Evolutionary conservation across 2,113 vertebrate species (phyloP), one percentile per base, ranked within the genome.

Genomic region (Paraplagusia blochii): DNA sequence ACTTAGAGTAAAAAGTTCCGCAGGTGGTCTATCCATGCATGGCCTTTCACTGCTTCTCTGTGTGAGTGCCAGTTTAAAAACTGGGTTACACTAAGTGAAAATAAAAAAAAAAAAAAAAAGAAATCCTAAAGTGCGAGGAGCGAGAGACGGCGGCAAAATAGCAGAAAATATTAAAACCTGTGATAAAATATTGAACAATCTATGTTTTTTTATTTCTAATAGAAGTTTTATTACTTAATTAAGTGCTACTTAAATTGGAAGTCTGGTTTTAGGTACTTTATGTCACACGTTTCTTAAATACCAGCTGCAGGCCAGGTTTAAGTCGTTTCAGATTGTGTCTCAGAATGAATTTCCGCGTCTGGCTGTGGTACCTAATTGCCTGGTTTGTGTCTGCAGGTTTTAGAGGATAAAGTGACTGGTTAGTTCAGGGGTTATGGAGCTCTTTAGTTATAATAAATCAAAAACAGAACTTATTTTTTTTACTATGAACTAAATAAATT

Each of bases 11-110:
- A 71, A 35, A 65, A 56, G 11, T 77, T 79, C 47, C 50, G 54
- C 67, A 61, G 51, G 47, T 55, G 59, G 15, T 17, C 1, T 5
- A 59, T 72, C 74, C 80, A 79, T 61, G 17, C 59, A 57, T 49
- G 42, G 63, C 55, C 58, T 75, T 76, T 77, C 72, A 63, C 49
- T 53, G 64, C 50, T 46, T 56, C 63, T 56, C 54, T 72, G 55
- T 60, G 55, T 49, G 72, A 33, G 63, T 64, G 39, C 63, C 58
- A 71, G 66, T 42, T 63, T 52, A 57, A 50, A 61, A 53, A 55
- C 33, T 11, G n/a, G 59, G 71, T 80, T 53, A 35, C 68, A 39
- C 44, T 34, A 60, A 51, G 44, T 38, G 36, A 8, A 9, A 10
- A n/a, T n/a, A n/a, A n/a, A n/a, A n/a, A n/a, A n/a, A n/a, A n/a